Evolutionary conservation across 2,797 vertebrate genomes (phyloP).

Genomic region (Otus scops): DNA sequence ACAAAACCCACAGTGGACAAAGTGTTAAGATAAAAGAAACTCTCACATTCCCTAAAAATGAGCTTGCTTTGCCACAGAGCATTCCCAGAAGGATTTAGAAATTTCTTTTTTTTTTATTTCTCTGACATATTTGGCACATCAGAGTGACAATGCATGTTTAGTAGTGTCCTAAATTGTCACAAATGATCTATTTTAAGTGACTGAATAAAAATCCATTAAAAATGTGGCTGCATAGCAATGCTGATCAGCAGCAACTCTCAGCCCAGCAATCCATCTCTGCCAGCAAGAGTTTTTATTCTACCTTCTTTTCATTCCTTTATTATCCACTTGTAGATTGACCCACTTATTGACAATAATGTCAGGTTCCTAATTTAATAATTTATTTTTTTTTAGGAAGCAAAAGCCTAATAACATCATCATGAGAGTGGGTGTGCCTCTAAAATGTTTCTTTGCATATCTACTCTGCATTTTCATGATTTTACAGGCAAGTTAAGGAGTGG

Average conservation of each 20-base stretch:
- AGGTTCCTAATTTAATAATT: no score
- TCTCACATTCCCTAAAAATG: not conserved
- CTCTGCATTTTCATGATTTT: not conserved
- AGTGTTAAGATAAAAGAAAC: not conserved
- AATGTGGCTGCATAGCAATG: not conserved
- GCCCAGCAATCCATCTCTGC: not conserved
- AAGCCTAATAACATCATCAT: not conserved
- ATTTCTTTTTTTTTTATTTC: not conserved
- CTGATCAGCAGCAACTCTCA: not conserved
- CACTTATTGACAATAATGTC: not conserved
- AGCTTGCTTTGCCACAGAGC: not conserved
- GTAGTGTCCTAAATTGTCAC: not conserved
- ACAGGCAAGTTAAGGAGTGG: not conserved
- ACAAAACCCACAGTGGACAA: not conserved
- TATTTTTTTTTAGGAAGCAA: not conserved
- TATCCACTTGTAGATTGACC: not conserved
- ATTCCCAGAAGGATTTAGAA: not conserved
- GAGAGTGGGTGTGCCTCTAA: fast-evolving
- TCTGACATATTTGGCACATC: not conserved
- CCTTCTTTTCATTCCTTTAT: not conserved
- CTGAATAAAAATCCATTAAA: not conserved
- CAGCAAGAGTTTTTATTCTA: not conserved
- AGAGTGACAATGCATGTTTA: not conserved
- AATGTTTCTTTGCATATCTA: not conserved
- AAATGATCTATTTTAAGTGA: not conserved